Conservation (phyloP, 2,113 vertebrate genomes). For the Maccullochella peelii region DNA sequence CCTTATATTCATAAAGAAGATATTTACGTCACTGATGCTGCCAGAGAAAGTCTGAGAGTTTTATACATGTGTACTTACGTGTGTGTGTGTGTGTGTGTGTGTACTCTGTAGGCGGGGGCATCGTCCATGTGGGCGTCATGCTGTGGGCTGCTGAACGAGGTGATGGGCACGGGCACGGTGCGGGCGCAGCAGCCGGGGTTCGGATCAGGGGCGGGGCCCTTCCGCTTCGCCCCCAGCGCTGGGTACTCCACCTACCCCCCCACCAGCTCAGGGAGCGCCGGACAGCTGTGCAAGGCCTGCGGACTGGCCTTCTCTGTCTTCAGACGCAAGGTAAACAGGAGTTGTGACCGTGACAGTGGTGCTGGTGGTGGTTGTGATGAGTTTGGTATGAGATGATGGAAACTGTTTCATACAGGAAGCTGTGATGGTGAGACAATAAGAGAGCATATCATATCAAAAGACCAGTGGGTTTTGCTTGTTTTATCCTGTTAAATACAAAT, state of each 20-base stretch:
- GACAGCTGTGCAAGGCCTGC: slow-evolving; percentile 94
- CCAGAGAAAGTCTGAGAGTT: neutral
- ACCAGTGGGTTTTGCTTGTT: neutral
- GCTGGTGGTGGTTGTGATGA: neutral
- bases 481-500: neutral
- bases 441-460: neutral
- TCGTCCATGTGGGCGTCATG: slow-evolving; percentile 99
- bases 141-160: slow-evolving; percentile 97
- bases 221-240: slow-evolving; percentile 91
- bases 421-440: neutral
- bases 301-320: slow-evolving; percentile 95
- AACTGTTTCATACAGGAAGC: neutral
- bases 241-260: slow-evolving; percentile 93
- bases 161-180: slow-evolving; percentile 96
- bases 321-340: slow-evolving; percentile 91
- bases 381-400: neutral
- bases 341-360: neutral
- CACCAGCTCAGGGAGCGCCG: slow-evolving; percentile 85
- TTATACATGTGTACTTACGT: neutral
- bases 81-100: slow-evolving; percentile 16
- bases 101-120: slow-evolving; percentile 89
- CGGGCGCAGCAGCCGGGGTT: slow-evolving; percentile 94
- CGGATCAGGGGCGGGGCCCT: slow-evolving; percentile 90
- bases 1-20: neutral
- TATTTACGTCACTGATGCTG: neutral